Conservation (phyloP, 2,797 vertebrate genomes). For the Ptychobarbus kaznakovi region DNA sequence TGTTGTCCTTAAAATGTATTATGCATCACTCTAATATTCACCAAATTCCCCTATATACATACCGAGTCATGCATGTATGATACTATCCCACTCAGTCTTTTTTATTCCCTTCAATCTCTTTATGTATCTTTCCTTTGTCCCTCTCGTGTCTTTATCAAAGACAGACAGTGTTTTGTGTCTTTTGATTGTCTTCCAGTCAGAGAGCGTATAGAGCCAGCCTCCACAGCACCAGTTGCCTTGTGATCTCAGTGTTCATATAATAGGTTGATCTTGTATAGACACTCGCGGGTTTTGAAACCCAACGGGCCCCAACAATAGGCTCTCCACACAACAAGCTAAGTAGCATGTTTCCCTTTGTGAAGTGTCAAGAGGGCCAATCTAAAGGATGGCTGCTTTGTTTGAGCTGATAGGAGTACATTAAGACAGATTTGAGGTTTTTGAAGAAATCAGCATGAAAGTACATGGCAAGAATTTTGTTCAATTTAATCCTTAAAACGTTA, state of each 20-base stretch:
- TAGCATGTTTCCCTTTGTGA: conserved; percentile 76
- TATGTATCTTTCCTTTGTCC: neutral
- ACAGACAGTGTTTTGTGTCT: conserved; percentile 43
- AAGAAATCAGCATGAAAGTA: neutral
- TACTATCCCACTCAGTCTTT: neutral
- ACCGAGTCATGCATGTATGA: neutral
- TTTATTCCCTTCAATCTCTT: neutral
- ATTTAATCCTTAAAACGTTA: neutral
- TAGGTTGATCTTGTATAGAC: conserved; percentile 66
- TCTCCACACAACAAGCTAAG: conserved; percentile 77
- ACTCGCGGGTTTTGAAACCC: conserved; percentile 69
- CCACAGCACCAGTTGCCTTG: conserved; percentile 75
- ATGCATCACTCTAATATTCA: neutral
- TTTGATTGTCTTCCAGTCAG: conserved; percentile 65
- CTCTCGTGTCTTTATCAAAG: conserved; percentile 21
- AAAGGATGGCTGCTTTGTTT: conserved; percentile 13
- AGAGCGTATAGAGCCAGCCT: conserved; percentile 64
- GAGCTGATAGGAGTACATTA: neutral
- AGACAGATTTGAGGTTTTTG: neutral
- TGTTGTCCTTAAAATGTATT: neutral
- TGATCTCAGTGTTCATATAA: conserved; percentile 69
- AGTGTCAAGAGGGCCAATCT: conserved; percentile 51
- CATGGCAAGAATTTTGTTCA: neutral
- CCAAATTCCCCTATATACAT: neutral
- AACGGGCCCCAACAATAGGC: conserved; percentile 71